Conservation (phyloP, 2,113 vertebrate genomes). For the Chauna torquata region DNA sequence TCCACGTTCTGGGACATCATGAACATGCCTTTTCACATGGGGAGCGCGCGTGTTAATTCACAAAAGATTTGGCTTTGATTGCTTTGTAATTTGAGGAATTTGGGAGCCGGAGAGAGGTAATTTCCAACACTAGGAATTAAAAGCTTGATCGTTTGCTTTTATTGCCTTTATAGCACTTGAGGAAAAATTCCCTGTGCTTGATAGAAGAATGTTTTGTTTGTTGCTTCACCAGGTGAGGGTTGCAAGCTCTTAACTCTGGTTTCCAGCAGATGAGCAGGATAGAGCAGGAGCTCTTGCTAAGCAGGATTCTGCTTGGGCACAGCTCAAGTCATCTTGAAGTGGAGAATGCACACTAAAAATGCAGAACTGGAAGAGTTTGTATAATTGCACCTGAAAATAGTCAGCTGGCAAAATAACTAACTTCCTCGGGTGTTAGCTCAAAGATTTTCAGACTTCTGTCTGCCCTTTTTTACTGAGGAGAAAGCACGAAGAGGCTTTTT, state of each 20-base stretch:
- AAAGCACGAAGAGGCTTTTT: not conserved
- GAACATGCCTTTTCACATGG: not conserved
- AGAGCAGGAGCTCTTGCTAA: not conserved
- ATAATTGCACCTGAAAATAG: not conserved
- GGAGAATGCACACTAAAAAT: not conserved
- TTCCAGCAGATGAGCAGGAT: not conserved
- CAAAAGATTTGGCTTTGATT: not conserved
- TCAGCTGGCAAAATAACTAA: not conserved
- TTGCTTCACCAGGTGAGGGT: not conserved
- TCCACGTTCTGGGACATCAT: fast-evolving
- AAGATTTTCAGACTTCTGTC: not conserved
- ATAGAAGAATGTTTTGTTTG: not conserved
- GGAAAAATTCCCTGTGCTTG: not conserved
- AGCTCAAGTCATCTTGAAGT: not conserved
- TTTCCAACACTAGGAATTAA: not conserved
- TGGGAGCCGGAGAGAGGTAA: not conserved
- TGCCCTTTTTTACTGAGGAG: not conserved
- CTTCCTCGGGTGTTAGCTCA: not conserved
- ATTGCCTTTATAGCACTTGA: not conserved
- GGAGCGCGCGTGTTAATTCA: not conserved
- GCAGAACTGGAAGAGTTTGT: not conserved
- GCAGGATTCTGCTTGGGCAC: not conserved
- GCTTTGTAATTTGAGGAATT: not conserved
- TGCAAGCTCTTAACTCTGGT: not conserved
- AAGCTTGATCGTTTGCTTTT: not conserved